Conservation (phyloP, 2,888 invertebrate species). For the Amorpha juglandis region DNA sequence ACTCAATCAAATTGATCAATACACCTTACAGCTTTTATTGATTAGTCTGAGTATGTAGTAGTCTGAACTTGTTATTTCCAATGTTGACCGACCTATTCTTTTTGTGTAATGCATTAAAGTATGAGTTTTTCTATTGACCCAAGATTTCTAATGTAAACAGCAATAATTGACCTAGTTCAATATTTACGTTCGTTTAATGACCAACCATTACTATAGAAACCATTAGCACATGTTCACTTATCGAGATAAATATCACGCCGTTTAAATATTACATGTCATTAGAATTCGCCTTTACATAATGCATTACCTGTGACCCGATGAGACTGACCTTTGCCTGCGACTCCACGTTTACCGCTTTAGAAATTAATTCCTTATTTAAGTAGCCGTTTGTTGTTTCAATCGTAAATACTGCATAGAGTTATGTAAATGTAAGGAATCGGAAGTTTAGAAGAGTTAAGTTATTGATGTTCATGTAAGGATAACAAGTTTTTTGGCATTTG, state of each 20-base stretch:
- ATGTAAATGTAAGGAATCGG: background rate
- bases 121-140: too few species aligned
- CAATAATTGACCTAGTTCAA: background rate
- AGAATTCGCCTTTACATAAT: slow-evolving; percentile 50
- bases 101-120: too few species aligned
- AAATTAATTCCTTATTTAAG: slow-evolving; percentile 25
- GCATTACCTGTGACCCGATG: slow-evolving; percentile 28
- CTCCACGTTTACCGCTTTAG: background rate
- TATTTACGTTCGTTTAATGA: slow-evolving; percentile 37
- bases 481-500: too few species aligned
- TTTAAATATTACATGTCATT: slow-evolving; percentile 50
- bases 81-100: too few species aligned
- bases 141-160: slow-evolving; percentile 1
- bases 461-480: too few species aligned
- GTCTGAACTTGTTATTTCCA: too few species aligned
- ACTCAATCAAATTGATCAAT: too few species aligned
- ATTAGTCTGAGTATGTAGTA: too few species aligned
- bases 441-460: background rate
- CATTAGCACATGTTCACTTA: slow-evolving; percentile 42
- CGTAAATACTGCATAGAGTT: slow-evolving; percentile 17
- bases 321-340: slow-evolving; percentile 17
- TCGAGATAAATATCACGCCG: slow-evolving; percentile 41
- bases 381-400: slow-evolving; percentile 18
- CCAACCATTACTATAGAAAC: slow-evolving; percentile 38
- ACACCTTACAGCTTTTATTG: too few species aligned